Percentiles rank a stretch among this genome's conserved stretches.
These are phyloP conservation scores for Caenorhabditis sp. DNA, from an alignment of 2,888 invertebrate species.

Conservation along the genomic window DNA sequence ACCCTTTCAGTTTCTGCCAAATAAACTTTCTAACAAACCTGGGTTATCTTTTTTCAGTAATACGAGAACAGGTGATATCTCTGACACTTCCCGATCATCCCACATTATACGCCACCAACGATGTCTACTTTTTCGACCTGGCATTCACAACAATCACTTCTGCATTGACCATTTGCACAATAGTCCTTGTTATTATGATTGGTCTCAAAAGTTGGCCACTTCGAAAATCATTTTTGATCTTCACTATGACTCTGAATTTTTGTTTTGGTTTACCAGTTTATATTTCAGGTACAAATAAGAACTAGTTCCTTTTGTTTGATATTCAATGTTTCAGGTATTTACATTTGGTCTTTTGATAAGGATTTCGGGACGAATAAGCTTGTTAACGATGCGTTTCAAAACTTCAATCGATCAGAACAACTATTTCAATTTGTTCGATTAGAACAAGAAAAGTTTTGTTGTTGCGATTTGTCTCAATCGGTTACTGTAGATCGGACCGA, in stretches of 20 bases:
- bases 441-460: too few species aligned
- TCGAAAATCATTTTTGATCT: background rate
- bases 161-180: background rate
- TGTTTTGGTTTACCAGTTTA: background rate
- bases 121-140: background rate
- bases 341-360: background rate
- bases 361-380: background rate
- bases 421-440: too few species aligned
- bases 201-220: background rate
- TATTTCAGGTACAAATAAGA: background rate
- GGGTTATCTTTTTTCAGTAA: too few species aligned
- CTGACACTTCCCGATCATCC: background rate
- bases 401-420: too few species aligned
- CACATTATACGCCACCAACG: background rate
- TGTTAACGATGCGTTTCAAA: too few species aligned
- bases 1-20: too few species aligned
- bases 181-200: background rate
- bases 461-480: too few species aligned
- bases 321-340: background rate
- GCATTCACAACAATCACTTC: background rate
- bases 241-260: background rate
- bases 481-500: too few species aligned
- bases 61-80: background rate
- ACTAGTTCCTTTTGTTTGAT: too few species aligned
- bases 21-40: too few species aligned